Base-by-base conservation (phyloP, 2,888 invertebrate species). In the Ophion ventricosus region DNA sequence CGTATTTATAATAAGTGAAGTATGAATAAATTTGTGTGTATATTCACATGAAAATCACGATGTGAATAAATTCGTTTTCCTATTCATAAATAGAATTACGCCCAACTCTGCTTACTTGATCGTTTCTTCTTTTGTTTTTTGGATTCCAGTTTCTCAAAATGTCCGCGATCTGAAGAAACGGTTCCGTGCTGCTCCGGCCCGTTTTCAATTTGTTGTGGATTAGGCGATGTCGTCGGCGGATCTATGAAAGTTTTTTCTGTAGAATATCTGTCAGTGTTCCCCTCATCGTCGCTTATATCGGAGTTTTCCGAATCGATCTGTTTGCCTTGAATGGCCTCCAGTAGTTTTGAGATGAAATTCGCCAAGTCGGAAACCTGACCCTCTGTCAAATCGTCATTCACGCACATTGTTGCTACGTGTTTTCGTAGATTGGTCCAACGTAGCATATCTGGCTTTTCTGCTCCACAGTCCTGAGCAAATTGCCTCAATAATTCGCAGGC, bases 341-440 rank as follows among this genome's bases (percentile, higher is more conserved):
- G 75, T 35, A 88, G 56, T 75, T 85, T 84, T 0, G 87, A 87
- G 35, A 89, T 80, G 63, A 87, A 78, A 85, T 85, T 80, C 69
- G 82, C 83, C 2, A 85, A 23, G 5, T 79, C 73, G 35, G 75
- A 63, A 1, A 85, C 54, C 54, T 83, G 69, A 23, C 49, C 67
- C 4, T 67, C 80, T 14, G 80, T 25, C 10, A 87, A 79, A 74
- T 82, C 78, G 5, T 83, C 63, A 54, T 74, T 73, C 0, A 78
- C 74, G 56, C 86, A 87, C 75, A 81, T 85, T 0, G 85, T 88
- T 1, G 88, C 87, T 82, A 26, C 70, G 35, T 35, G 35, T 35
- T 35, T 35, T 35, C 35, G 35, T 7, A 35, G 35, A 35, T 35
- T 35, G 35, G 35, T 35, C 35, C 35, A 35, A 5, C 35, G 5